phyloP scores from a whole-genome alignment of 2,113 vertebrate genomes.

The Odobenus rosmarus region DNA sequence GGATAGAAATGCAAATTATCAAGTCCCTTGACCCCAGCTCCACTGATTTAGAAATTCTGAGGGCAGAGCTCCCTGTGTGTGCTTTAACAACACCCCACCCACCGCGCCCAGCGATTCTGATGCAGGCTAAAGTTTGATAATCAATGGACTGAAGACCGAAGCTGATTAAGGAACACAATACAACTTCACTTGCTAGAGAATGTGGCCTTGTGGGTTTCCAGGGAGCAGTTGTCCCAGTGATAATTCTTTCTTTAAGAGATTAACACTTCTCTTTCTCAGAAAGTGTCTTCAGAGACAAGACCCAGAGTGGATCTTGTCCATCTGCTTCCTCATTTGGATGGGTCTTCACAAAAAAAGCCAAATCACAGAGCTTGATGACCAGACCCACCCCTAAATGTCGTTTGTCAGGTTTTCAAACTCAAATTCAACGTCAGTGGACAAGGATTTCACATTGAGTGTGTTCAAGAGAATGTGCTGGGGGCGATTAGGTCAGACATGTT shows the following conservation, averaged over 20 bases:
- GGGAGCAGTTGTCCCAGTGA: fast-evolving
- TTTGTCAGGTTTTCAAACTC: neutral
- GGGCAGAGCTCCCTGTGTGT: neutral
- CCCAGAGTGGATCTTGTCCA: neutral
- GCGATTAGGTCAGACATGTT: neutral
- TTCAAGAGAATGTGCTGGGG: neutral
- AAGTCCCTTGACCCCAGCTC: neutral
- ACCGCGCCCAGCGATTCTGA: neutral
- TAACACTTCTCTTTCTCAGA: neutral
- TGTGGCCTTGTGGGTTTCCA: neutral
- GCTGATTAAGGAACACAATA: neutral
- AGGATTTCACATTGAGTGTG: neutral
- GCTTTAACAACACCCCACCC: too few species aligned
- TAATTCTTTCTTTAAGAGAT: neutral
- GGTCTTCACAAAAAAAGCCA: neutral
- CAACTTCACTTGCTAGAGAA: neutral
- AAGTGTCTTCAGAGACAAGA: neutral
- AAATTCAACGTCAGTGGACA: neutral
- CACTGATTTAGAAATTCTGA: neutral
- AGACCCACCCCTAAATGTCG: neutral
- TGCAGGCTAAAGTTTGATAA: neutral
- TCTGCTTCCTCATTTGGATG: neutral
- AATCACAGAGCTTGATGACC: neutral
- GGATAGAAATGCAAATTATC: neutral
- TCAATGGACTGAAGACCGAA: neutral